Percentiles rank a stretch among this genome's conserved stretches.
These are phyloP conservation scores for Dicycla oo DNA, from an alignment of 2,888 invertebrate genomes.

Conservation along the genomic window DNA sequence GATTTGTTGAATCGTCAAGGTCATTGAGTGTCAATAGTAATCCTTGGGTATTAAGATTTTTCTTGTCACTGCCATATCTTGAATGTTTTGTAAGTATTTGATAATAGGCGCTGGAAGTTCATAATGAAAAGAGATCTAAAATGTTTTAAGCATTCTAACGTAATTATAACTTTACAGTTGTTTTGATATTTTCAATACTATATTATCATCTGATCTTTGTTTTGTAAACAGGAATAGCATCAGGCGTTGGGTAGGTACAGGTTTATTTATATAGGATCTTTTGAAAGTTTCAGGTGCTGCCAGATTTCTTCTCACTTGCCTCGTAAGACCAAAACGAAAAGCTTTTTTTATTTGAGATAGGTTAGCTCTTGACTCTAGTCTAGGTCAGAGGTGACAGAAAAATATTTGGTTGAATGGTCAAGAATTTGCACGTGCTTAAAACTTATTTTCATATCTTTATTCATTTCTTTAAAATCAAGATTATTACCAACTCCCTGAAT, in stretches of 20 bases:
- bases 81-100: constrained; percentile 23
- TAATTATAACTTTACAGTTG: neutral
- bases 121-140: neutral
- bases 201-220: neutral
- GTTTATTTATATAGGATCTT: too few relatives aligned
- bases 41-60: constrained; percentile 33
- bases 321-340: neutral
- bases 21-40: constrained; percentile 26
- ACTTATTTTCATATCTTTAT: neutral
- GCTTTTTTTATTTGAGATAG: too few relatives aligned
- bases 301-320: neutral
- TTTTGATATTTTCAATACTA: neutral
- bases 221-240: neutral
- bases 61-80: constrained; percentile 30
- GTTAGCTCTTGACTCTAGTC: too few relatives aligned
- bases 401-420: neutral
- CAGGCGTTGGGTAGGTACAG: neutral
- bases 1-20: constrained; percentile 46
- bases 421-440: neutral
- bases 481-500: neutral
- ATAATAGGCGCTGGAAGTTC: constrained; percentile 8
- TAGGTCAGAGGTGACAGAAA: too few relatives aligned
- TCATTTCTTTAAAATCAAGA: neutral
- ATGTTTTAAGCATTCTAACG: neutral
- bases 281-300: neutral